A percentile compares a stretch with the other conserved stretches of the same genome.
Conservation (phyloP, 1,140 invertebrate genomes). For the Diorhabda carinulata region DNA sequence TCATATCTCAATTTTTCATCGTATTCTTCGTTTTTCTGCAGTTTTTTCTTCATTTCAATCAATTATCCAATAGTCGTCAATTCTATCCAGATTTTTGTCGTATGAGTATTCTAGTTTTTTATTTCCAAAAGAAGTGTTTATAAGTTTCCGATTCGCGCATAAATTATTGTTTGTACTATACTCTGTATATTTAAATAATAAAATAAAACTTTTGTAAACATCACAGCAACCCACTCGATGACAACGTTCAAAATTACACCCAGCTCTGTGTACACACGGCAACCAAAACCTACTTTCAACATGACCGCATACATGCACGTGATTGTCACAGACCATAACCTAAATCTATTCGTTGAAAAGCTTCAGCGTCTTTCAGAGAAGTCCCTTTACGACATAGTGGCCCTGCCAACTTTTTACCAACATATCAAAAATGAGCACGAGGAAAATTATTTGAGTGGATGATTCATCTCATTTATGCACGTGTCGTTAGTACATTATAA, state of each 20-base stretch:
- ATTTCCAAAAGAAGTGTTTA: too few relatives aligned
- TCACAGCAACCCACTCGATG: neutral
- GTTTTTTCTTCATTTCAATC: too few relatives aligned
- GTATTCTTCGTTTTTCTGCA: too few relatives aligned
- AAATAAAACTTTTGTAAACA: too few relatives aligned
- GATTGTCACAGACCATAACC: conserved; percentile 14
- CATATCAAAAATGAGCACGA: neutral
- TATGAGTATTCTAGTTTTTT: too few relatives aligned
- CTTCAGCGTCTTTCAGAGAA: conserved; percentile 10
- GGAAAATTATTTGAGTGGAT: neutral
- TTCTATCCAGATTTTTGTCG: too few relatives aligned
- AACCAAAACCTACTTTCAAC: conserved; percentile 9
- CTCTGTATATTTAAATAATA: too few relatives aligned
- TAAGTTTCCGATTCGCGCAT: too few relatives aligned
- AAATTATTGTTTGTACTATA: too few relatives aligned
- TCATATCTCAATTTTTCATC: too few relatives aligned
- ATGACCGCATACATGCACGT: conserved; percentile 12
- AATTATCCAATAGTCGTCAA: too few relatives aligned
- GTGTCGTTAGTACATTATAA: conserved; percentile 12
- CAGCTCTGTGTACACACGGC: neutral
- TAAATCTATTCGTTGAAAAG: conserved; percentile 16
- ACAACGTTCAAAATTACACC: neutral
- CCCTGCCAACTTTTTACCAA: conserved; percentile 7
- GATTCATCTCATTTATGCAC: conserved; percentile 12
- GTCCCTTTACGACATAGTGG: conserved; percentile 10